Base-by-base conservation (phyloP, 2,888 invertebrate species). In the Mimachlamys varia region DNA sequence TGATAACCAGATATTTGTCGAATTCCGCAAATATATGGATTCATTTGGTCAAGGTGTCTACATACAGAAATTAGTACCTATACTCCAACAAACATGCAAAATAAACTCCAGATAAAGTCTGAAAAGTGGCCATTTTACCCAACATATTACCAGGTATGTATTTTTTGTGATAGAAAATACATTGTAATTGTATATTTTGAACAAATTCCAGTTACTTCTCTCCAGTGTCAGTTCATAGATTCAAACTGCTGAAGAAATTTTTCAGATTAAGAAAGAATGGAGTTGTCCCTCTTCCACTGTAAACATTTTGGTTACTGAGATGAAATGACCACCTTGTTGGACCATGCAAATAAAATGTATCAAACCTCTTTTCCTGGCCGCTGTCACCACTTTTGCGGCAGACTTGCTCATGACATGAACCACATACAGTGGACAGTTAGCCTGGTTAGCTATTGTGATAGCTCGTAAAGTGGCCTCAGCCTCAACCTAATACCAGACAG, bases 401-500 rank as follows among this genome's bases (percentile, higher is more conserved):
- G 98, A 98, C 97, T 98, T 98, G 95, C 99, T 99, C 98, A 99
- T 99, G 97, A 99, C 98, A 97, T 99, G 99, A 95, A 99, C 99
- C 96, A 99, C 98, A 95, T 97, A 97, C 93, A 99, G 97, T 7
- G 99, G 99, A 94, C 98, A 98, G 96, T 98, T 98, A 95, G 98
- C 99, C 98, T 99, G 99, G 97, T 98, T 98, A 44, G 99, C 97
- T 89, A 97, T 94, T 49, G 96, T 96, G 96, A 99, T 99, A 50
- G 99, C 99, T 94, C 99, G 97, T 96, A 98, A 98, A 12, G 99
- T 99, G 44, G 99, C 99, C 97, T 99, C 99, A 0, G 95, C 95
- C 92, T 96, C 96, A 50, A 96, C 94, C 96, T 96, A 90, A 44
- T 53, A 55, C 44, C 49, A 87, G 62, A 27, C 22, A 87, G 27